Evolutionary conservation across 2,113 vertebrate species (phyloP), one percentile per base, ranked within the genome.

Genomic region (Corynorhinus townsendii): DNA sequence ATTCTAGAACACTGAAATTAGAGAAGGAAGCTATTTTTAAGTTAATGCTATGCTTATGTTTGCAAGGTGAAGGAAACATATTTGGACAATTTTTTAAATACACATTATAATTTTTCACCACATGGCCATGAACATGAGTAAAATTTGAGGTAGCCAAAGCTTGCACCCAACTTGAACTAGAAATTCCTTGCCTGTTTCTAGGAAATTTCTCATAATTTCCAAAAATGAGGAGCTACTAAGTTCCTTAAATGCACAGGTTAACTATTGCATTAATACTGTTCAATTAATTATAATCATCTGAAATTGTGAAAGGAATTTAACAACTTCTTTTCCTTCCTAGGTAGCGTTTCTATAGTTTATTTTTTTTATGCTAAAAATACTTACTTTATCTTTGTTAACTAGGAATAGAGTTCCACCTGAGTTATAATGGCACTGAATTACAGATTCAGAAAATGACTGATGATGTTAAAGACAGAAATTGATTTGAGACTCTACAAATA

Each of bases 391-490:
- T 91, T 72, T 45, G 89, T 64, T 94, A 82, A 90, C 17, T 30
- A 72, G 28, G 15, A 91, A 96, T 11, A 45, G 49, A 94, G 71
- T 96, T 52, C n/a, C 52, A 7, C 11, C 38, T 5, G 89, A 69
- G 83, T 79, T 86, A 68, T 1, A 54, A 56, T n/a, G 12, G 62
- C 0, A 85, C 90, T 84, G 26, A 82, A 33, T 40, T 11, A 90
- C 1, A 91, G n/a, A 92, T 83, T 84, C 43, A 96, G 66, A 92
- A 85, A 49, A 73, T 83, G 86, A 91, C 19, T 33, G 93, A 40
- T 73, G 3, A 62, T 10, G 8, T 19, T 28, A 9, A 4, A 81
- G 64, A 77, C 56, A 83, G 47, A 87, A 66, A 80, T 40, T 45
- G 2, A 89, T 52, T 94, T 54, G 0, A 17, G 38, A 80, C 94